Percentiles rank a stretch among this genome's conserved stretches.
phyloP scores from a whole-genome alignment of 2,113 vertebrate genomes.

The Pao palembangensis region DNA sequence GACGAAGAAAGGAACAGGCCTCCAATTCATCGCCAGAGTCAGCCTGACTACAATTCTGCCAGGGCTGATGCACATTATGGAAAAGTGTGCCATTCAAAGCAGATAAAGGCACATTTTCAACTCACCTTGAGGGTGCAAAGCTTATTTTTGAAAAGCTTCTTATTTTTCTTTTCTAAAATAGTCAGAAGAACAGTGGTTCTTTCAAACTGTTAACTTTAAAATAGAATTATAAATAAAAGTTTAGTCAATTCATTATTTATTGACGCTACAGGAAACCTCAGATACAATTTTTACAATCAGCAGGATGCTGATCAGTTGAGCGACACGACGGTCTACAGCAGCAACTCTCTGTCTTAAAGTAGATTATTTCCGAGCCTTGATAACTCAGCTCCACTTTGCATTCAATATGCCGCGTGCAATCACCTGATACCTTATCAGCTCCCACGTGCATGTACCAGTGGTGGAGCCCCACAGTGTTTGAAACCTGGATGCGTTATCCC shows the following conservation, averaged over 20 bases:
- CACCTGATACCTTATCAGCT: slow-evolving; percentile 59
- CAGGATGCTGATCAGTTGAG: slow-evolving; percentile 33
- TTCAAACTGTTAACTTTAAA: slow-evolving; percentile 48
- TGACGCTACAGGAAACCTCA: slow-evolving; percentile 46
- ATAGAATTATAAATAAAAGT: slow-evolving; percentile 70
- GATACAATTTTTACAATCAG: slow-evolving; percentile 53
- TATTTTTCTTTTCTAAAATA: slow-evolving; percentile 45
- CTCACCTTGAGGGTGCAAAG: slow-evolving; percentile 58
- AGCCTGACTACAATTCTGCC: slow-evolving; percentile 46
- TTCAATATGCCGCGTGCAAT: slow-evolving; percentile 53
- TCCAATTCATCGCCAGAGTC: no score
- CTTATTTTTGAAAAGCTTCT: not conserved
- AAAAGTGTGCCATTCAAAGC: slow-evolving; percentile 59
- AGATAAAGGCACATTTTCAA: slow-evolving; percentile 58
- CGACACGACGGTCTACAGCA: slow-evolving; percentile 58
- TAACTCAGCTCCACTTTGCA: slow-evolving; percentile 42
- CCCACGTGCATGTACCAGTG: slow-evolving; percentile 44
- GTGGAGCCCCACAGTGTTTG: slow-evolving; percentile 34
- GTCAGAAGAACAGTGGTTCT: slow-evolving; percentile 42
- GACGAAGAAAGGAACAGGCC: no score
- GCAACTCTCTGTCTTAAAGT: slow-evolving; percentile 30
- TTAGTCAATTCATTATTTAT: slow-evolving; percentile 61
- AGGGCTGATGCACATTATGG: slow-evolving; percentile 56
- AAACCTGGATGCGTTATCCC: slow-evolving; percentile 50
- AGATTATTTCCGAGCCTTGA: slow-evolving; percentile 39